Evolutionary conservation across 2,888 invertebrate genomes (phyloP).

Genomic region (Cancer borealis): DNA sequence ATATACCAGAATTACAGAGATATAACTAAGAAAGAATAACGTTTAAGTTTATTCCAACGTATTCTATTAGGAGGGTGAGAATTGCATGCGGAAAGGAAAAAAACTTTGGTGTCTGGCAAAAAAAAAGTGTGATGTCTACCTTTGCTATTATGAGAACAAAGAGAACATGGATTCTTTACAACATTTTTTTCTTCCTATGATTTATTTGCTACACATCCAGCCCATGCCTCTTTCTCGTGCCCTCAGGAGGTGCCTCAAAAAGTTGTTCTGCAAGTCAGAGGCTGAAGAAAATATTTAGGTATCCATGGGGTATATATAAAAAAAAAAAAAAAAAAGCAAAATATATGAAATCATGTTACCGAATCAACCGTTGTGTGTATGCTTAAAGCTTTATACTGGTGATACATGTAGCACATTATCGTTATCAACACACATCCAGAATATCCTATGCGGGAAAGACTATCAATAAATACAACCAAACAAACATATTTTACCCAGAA

Average conservation of each 20-base stretch:
- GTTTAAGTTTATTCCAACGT: not conserved
- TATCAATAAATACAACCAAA: not conserved
- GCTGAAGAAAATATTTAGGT: not conserved
- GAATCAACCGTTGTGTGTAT: not conserved
- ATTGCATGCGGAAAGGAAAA: not conserved
- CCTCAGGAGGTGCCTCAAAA: not conserved
- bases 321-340: not conserved
- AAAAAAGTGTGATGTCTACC: not conserved
- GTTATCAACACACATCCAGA: not conserved
- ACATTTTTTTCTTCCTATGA: not conserved
- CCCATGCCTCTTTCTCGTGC: not conserved
- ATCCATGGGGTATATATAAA: not conserved
- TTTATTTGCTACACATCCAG: not conserved
- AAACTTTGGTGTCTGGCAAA: not conserved
- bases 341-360: not conserved
- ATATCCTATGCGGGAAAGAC: not conserved
- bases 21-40: not conserved
- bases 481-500: not conserved
- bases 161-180: not conserved
- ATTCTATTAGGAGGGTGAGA: not conserved
- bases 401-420: not conserved
- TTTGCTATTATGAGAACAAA: not conserved
- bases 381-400: not conserved
- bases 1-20: not conserved
- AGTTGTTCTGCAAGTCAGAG: not conserved